These are phyloP conservation scores for Charina bottae DNA, from an alignment of 2,113 vertebrate species.

Conservation along the genomic window DNA sequence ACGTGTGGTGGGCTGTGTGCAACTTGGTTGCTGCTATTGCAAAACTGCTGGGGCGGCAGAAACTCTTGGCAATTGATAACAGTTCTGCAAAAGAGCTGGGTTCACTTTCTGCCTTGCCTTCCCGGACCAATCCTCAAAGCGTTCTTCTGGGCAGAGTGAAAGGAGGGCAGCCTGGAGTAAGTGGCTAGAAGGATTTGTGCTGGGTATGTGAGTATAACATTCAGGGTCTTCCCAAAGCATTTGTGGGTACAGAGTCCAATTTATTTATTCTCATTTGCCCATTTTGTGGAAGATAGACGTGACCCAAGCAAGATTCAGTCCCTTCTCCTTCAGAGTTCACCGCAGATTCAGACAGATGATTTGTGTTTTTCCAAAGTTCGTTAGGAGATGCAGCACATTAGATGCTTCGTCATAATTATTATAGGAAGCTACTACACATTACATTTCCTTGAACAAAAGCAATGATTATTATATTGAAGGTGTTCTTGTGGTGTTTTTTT, in stretches of 20 bases:
- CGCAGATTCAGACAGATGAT: neutral
- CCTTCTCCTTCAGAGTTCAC: neutral
- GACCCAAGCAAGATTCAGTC: neutral
- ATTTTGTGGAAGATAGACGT: neutral
- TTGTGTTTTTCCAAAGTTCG: neutral
- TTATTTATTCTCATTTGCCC: neutral
- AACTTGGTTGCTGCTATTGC: too few relatives aligned
- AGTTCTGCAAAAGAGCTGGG: neutral
- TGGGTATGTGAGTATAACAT: neutral
- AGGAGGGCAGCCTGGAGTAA: neutral
- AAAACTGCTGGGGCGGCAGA: too few relatives aligned
- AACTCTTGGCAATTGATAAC: neutral
- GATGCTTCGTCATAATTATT: neutral
- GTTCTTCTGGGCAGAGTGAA: neutral
- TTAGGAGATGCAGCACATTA: neutral
- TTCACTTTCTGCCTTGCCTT: neutral
- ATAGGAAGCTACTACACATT: neutral
- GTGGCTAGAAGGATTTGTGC: neutral
- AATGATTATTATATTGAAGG: neutral
- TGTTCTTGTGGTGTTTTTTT: neutral
- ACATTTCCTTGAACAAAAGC: neutral
- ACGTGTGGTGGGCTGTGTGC: too few relatives aligned
- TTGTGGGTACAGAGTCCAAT: neutral
- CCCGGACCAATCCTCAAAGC: neutral
- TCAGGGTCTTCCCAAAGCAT: neutral